These are phyloP conservation scores for Pangasius djambal DNA, from an alignment of 2,797 vertebrate genomes.

Conservation along the genomic window DNA sequence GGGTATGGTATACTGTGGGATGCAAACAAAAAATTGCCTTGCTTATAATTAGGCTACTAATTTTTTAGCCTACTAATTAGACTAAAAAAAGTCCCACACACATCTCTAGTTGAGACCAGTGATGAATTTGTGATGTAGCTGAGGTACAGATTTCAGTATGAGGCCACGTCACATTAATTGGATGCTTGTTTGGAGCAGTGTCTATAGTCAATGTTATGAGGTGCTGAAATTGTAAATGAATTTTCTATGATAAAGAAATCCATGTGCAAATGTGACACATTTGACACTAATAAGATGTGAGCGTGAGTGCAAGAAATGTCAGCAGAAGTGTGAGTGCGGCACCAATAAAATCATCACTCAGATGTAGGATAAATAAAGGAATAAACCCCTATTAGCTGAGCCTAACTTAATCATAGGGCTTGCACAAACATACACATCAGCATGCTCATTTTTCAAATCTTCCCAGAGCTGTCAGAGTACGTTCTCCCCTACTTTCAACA, in stretches of 20 bases:
- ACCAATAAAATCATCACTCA: slow-evolving; percentile 14
- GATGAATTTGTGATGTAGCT: no score
- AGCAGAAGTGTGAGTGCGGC: background rate
- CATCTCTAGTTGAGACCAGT: no score
- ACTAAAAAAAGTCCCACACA: no score
- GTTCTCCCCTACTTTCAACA: background rate
- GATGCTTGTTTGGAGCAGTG: background rate
- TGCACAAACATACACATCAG: slow-evolving; percentile 19
- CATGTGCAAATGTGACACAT: slow-evolving; percentile 4
- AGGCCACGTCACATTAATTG: background rate
- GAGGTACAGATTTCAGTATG: background rate
- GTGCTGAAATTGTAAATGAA: slow-evolving; percentile 5
- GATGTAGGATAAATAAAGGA: slow-evolving; percentile 8
- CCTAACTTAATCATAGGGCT: background rate
- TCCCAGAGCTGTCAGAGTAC: slow-evolving; percentile 1
- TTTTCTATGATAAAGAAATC: slow-evolving; percentile 5
- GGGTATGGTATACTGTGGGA: background rate
- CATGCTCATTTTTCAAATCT: slow-evolving; percentile 10
- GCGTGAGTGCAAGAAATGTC: background rate
- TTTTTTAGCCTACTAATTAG: no score
- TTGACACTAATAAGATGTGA: slow-evolving; percentile 5
- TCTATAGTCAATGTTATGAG: background rate
- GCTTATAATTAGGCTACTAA: no score
- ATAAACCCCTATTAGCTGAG: background rate
- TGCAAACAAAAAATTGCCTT: background rate